Evolutionary conservation across 2,797 vertebrate genomes (phyloP), one percentile per base, ranked within the genome.

Genomic region (Mallotus villosus): DNA sequence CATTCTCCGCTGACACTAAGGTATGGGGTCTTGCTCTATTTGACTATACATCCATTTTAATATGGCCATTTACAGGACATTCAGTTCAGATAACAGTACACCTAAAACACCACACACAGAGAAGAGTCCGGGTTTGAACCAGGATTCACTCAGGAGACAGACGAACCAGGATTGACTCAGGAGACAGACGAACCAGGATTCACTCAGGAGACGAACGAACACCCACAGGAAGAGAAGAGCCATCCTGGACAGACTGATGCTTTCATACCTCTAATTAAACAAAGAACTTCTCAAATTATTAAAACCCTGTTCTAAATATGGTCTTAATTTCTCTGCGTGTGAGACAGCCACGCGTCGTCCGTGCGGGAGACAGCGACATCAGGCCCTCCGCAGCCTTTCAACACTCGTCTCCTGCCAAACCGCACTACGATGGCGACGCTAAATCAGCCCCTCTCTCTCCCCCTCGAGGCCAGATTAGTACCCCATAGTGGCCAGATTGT

Each of bases 131-230:
- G 41, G n/a, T 22, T 29, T 64, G 55, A 41, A 61, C 61, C 46
- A 32, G 27, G 14, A 51, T 3, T 19, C 27, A 74, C 69, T 70
- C 67, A 1, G 19, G 59, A 81, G 75, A 81, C 80, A 76, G 72
- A 77, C 82, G 86, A 59, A 61, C 61, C 46, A 32, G 27, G 14
- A 51, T 3, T 19, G 21, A 74, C 69, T 70, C 67, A 1, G 19
- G 59, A 81, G 75, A 81, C 80, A 76, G 72, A 77, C 82, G 86
- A 59, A 61, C 62, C 49, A 34, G 29, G 17, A 55, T 5, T n/a
- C 27, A 73, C 67, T 70, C 65, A 1, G 19, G 59, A 81, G 75
- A 81, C 80, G 75, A 74, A 76, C 82, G 85, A 74, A 76, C 67
- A 51, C 63, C 61, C 22, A 64, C 59, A 72, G 59, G 68, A 78